Evolutionary conservation across 1,140 invertebrate genomes (phyloP).

Genomic region (Pseudomyrmex gracilis): DNA sequence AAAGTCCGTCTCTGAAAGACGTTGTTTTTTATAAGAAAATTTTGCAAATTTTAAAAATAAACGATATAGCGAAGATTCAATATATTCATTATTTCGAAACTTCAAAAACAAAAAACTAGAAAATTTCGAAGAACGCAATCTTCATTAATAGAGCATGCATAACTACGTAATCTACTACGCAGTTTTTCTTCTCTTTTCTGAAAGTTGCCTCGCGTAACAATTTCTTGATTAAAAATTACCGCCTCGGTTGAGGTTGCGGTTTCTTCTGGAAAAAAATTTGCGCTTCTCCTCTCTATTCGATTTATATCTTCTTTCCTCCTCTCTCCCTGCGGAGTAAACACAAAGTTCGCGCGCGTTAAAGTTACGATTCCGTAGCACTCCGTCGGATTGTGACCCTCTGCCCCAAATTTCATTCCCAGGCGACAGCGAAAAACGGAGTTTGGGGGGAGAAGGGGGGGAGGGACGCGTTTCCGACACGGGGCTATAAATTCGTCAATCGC

Average conservation of each 20-base stretch:
- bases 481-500: not conserved
- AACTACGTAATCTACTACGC: not conserved
- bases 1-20: not conserved
- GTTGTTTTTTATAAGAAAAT: not conserved
- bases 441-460: too few relatives aligned
- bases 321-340: not conserved
- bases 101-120: not conserved
- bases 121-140: not conserved
- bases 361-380: not conserved
- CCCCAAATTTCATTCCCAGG: not conserved
- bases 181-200: not conserved
- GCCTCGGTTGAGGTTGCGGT: not conserved
- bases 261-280: slow-evolving; percentile 10
- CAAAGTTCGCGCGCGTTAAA: slow-evolving; percentile 9
- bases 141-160: not conserved
- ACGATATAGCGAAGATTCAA: too few relatives aligned
- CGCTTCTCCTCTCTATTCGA: not conserved
- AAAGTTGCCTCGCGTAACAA: not conserved
- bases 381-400: not conserved
- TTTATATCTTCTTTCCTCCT: too few relatives aligned
- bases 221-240: slow-evolving; percentile 19
- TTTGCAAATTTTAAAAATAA: not conserved
- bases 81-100: not conserved
- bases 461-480: too few relatives aligned
- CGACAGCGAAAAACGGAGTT: not conserved